phyloP scores from a whole-genome alignment of 1,140 invertebrate species.

The Drosophila takahashii region DNA sequence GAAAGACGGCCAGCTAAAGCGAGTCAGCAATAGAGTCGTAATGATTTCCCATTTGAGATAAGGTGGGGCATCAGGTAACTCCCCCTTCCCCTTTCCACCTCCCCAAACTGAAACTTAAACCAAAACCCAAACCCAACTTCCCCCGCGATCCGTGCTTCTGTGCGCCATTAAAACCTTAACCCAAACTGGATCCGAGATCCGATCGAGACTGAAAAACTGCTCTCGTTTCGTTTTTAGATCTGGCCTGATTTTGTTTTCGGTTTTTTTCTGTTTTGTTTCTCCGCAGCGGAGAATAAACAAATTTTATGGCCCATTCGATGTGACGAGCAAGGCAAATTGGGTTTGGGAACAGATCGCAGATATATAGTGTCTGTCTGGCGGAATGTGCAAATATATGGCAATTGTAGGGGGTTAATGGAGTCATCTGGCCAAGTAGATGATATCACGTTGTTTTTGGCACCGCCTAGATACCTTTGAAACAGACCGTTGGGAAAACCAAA shows the following conservation, averaged over 20 bases:
- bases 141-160: constrained; percentile 35
- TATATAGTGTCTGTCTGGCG: constrained; percentile 16
- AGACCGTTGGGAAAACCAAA: background rate
- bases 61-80: constrained; percentile 60
- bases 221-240: constrained; percentile 71
- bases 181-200: constrained; percentile 37
- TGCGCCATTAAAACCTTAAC: constrained; percentile 35
- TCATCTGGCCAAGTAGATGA: constrained; percentile 17
- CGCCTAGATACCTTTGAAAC: background rate
- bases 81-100: constrained; percentile 1
- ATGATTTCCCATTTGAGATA: constrained; percentile 82
- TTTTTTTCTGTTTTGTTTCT: constrained; percentile 16
- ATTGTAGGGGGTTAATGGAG: constrained; percentile 39
- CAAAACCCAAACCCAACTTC: background rate
- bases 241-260: constrained; percentile 62
- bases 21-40: constrained; percentile 34
- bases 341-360: constrained; percentile 42
- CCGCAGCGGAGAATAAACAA: constrained; percentile 63
- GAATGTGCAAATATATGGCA: constrained; percentile 34
- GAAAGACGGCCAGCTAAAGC: constrained; percentile 1
- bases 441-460: background rate
- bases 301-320: constrained; percentile 71
- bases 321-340: constrained; percentile 43
- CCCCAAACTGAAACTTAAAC: background rate
- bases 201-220: constrained; percentile 52